These are phyloP conservation scores for Agrilus biguttatus DNA, from an alignment of 2,888 invertebrate genomes.

Conservation along the genomic window DNA sequence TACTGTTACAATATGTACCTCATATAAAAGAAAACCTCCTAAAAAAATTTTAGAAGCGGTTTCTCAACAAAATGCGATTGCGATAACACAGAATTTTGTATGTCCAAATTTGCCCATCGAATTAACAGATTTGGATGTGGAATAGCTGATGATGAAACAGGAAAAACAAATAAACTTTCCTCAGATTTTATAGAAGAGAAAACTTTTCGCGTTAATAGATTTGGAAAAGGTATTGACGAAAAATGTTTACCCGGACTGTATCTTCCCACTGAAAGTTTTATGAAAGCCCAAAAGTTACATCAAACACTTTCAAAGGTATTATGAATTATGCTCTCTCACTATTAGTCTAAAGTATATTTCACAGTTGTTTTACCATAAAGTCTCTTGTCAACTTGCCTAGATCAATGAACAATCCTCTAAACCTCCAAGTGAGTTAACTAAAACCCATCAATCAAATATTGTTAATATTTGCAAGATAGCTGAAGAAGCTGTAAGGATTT, in stretches of 20 bases:
- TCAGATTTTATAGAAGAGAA: constrained; percentile 44
- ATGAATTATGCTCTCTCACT: too few species aligned
- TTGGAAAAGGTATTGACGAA: constrained; percentile 33
- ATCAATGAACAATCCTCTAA: too few species aligned
- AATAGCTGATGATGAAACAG: background rate
- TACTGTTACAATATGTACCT: too few species aligned
- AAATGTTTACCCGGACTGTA: constrained; percentile 32
- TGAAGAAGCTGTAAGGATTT: constrained; percentile 20
- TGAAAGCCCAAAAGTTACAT: constrained; percentile 9
- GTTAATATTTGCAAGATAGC: constrained; percentile 13
- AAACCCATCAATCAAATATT: too few species aligned
- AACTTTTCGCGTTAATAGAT: constrained; percentile 42
- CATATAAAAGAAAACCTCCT: too few species aligned
- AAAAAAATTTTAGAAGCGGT: too few species aligned
- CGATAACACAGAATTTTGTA: too few species aligned
- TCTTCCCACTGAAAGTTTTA: constrained; percentile 23
- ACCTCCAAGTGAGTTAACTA: background rate
- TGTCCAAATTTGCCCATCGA: too few species aligned
- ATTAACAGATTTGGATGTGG: background rate
- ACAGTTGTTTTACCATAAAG: too few species aligned
- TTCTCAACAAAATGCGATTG: too few species aligned
- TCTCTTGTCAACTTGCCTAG: too few species aligned
- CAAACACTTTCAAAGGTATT: constrained; percentile 9
- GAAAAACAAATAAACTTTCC: background rate
- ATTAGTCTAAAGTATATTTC: too few species aligned